A percentile compares a stretch with the other conserved stretches of the same genome.
phyloP scores from a whole-genome alignment of 2,888 invertebrate genomes.

The Tachina grossa region DNA sequence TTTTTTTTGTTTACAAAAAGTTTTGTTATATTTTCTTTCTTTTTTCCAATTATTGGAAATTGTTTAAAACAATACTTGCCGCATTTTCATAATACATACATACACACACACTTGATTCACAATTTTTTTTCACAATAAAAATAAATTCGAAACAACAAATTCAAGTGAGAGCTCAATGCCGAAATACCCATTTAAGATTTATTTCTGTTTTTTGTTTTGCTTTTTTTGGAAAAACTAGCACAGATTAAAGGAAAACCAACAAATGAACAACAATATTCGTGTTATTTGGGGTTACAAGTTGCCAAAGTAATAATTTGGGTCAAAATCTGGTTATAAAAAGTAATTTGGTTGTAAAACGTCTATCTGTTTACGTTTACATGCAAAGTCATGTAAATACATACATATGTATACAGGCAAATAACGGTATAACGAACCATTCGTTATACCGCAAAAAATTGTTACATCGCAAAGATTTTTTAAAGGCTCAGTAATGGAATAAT shows the following conservation, averaged over 20 bases:
- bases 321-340: constrained; percentile 41
- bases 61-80: constrained; percentile 13
- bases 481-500: no score
- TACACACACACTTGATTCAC: constrained; percentile 26
- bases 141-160: constrained; percentile 21
- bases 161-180: constrained; percentile 36
- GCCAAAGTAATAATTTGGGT: constrained; percentile 45
- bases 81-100: background rate
- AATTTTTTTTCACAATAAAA: background rate
- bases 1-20: constrained; percentile 17
- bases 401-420: no score
- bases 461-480: no score
- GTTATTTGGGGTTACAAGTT: constrained; percentile 30
- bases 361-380: background rate
- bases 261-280: constrained; percentile 35
- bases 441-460: no score
- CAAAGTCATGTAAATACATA: background rate
- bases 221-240: constrained; percentile 22
- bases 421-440: no score
- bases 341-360: constrained; percentile 34
- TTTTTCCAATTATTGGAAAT: constrained; percentile 14
- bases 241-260: constrained; percentile 23
- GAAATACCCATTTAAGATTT: constrained; percentile 21
- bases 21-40: constrained; percentile 6
- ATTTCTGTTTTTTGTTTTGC: background rate